These are phyloP conservation scores for Anastrepha obliqua DNA, from an alignment of 1,140 invertebrate species.

Conservation along the genomic window DNA sequence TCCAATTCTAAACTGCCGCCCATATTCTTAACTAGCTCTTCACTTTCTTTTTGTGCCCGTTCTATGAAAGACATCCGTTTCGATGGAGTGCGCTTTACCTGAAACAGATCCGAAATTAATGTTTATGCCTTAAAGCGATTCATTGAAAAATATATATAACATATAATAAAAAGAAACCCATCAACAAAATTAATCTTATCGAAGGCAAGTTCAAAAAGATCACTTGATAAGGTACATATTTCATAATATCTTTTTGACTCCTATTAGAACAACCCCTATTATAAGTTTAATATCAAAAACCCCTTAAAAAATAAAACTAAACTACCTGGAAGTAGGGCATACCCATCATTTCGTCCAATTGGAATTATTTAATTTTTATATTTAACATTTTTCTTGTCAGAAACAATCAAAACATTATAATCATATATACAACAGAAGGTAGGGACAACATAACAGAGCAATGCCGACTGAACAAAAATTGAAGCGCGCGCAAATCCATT, in stretches of 20 bases:
- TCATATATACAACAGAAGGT: background rate
- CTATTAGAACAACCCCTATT: no score
- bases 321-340: no score
- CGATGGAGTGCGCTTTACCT: conserved; percentile 67
- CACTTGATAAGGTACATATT: no score
- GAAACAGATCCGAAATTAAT: background rate
- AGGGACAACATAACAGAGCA: background rate
- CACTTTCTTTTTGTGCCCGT: conserved; percentile 69
- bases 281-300: no score
- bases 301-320: no score
- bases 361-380: no score
- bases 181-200: no score
- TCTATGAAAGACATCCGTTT: conserved; percentile 71
- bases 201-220: no score
- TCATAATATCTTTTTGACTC: no score
- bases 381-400: background rate
- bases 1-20: conserved; percentile 69
- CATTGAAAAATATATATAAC: background rate
- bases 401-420: background rate
- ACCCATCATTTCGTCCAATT: no score
- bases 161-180: background rate
- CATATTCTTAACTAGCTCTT: conserved; percentile 71
- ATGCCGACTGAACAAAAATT: background rate
- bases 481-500: conserved; percentile 23
- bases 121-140: no score